Conservation (phyloP, 1,140 invertebrate species). For the Pogonomyrmex barbatus region DNA sequence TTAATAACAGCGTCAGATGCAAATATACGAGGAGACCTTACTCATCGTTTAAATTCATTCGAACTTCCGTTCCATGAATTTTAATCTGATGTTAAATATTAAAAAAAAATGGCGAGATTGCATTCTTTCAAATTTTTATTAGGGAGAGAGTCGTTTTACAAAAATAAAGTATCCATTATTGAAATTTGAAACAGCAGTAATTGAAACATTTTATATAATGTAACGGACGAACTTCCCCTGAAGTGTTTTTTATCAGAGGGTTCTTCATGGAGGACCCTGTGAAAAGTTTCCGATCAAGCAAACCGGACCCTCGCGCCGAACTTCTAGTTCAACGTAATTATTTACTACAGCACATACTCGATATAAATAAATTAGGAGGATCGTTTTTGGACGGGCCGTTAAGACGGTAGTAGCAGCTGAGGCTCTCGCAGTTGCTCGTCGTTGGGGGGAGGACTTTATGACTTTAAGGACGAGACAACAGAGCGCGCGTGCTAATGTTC, state of each 20-base stretch:
- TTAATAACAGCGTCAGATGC: slow-evolving; percentile 36
- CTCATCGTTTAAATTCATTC: slow-evolving; percentile 38
- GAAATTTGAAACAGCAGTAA: background rate
- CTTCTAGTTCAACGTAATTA: slow-evolving; percentile 28
- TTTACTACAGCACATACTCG: slow-evolving; percentile 20
- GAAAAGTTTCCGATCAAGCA: slow-evolving; percentile 37
- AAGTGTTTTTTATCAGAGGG: slow-evolving; percentile 1
- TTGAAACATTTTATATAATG: background rate
- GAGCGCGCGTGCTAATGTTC: slow-evolving; percentile 37
- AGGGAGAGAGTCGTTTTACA: background rate
- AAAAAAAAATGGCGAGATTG: background rate
- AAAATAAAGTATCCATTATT: background rate
- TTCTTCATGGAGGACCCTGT: background rate
- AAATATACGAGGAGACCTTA: background rate
- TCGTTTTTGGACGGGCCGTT: slow-evolving; percentile 50
- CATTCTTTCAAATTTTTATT: slow-evolving; percentile 20
- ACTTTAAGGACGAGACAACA: slow-evolving; percentile 47
- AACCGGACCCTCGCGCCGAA: background rate
- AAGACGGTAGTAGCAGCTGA: slow-evolving; percentile 36
- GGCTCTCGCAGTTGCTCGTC: slow-evolving; percentile 39
- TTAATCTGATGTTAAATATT: slow-evolving; percentile 50
- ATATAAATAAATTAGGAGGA: slow-evolving; percentile 56
- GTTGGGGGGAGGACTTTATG: slow-evolving; percentile 11
- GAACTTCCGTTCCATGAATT: slow-evolving; percentile 7
- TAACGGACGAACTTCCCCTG: background rate